Conservation (phyloP, 2,113 vertebrate species). For the Polypterus senegalus region DNA sequence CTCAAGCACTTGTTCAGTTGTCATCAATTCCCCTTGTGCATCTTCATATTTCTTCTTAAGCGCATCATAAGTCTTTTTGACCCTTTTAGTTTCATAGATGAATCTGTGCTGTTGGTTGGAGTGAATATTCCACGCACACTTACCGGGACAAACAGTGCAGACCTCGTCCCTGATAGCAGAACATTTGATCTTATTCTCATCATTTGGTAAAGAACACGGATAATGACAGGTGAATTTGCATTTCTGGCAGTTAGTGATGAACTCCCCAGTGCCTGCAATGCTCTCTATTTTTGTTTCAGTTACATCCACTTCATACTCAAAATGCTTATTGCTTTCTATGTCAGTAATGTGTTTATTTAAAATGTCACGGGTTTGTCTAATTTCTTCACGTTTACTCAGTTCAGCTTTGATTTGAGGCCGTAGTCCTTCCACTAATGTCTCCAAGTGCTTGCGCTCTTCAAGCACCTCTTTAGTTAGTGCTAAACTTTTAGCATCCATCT, state of each 20-base stretch:
- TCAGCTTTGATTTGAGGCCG: conserved; percentile 12
- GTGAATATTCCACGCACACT: conserved; percentile 1
- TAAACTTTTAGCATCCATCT: conserved; percentile 7
- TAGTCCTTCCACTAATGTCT: conserved; percentile 12
- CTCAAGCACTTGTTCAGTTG: neutral
- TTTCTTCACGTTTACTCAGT: conserved; percentile 11
- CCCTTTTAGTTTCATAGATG: neutral
- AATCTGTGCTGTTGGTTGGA: neutral
- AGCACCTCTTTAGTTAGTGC: conserved; percentile 15
- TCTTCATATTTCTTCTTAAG: conserved; percentile 9
- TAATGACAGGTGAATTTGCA: conserved; percentile 1
- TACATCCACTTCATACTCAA: conserved; percentile 11
- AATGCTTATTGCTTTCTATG: conserved; percentile 16
- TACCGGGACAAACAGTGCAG: conserved; percentile 4
- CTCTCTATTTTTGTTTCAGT: neutral
- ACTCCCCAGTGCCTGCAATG: neutral
- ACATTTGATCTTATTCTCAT: neutral
- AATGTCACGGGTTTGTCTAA: conserved; percentile 5
- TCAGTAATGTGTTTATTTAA: conserved; percentile 9
- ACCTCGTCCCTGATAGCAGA: neutral
- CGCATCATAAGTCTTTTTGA: conserved; percentile 2
- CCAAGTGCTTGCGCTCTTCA: conserved; percentile 1
- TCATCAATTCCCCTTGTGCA: conserved; percentile 3
- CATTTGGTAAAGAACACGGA: neutral
- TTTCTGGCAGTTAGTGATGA: conserved; percentile 3